phyloP scores from a whole-genome alignment of 2,797 vertebrate genomes.

The Sebastes vulpes region DNA sequence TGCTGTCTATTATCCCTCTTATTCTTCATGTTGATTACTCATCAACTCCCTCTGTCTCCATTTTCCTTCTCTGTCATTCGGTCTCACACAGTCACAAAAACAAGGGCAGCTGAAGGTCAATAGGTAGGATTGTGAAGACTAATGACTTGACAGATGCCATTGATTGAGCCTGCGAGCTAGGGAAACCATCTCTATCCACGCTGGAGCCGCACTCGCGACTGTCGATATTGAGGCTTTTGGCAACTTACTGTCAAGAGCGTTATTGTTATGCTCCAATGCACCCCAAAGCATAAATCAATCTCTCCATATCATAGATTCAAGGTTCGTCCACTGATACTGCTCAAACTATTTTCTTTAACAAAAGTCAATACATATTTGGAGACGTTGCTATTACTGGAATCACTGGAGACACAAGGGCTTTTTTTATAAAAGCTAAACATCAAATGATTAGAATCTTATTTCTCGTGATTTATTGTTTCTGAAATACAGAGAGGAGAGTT shows the following conservation, averaged over 20 bases:
- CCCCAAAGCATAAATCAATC: conserved; percentile 61
- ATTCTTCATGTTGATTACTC: background rate
- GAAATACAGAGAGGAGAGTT: background rate
- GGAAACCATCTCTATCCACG: conserved; percentile 57
- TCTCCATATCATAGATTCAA: conserved; percentile 46
- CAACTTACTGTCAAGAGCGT: conserved; percentile 55
- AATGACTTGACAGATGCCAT: conserved; percentile 73
- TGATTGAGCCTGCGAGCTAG: conserved; percentile 68
- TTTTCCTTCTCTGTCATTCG: background rate
- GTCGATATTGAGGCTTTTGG: conserved; percentile 61
- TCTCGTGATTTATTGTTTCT: conserved; percentile 15
- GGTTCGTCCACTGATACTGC: conserved; percentile 26
- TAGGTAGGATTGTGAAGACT: conserved; percentile 51
- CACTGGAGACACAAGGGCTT: background rate
- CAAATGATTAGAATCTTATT: conserved; percentile 21
- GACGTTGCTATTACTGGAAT: background rate
- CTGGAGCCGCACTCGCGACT: conserved; percentile 14
- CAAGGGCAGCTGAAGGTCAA: conserved; percentile 66
- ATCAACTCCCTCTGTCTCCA: background rate
- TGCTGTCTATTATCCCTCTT: background rate
- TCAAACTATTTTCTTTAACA: conserved; percentile 34
- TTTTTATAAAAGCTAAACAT: conserved; percentile 27
- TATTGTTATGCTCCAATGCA: conserved; percentile 47
- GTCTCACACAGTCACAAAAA: conserved; percentile 37
- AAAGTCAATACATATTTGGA: conserved; percentile 44